Base-by-base conservation (phyloP, 2,113 vertebrate species). In the Clupea harengus region DNA sequence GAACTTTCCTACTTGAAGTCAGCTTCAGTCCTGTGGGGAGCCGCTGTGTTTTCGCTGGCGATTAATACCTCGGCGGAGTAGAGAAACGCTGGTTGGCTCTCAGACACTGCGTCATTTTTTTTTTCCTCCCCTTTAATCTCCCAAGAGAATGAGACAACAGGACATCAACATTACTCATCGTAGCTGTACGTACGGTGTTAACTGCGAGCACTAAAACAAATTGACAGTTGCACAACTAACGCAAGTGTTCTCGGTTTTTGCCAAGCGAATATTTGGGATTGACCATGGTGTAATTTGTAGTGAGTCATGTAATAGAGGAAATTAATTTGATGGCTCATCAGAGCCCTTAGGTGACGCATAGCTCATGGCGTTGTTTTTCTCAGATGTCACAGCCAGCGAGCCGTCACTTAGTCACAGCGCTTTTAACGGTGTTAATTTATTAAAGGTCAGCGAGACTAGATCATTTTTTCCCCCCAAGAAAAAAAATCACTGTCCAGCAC, bases 1-100 rank as follows among this genome's bases (percentile, higher is more conserved):
- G 90, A 93, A 91, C 89, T 88, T 6, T 87, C 57, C 85, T 44
- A 85, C 85, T 25, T 89, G 87, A 87, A 60, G 83, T 83, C 80
- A 83, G 84, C 46, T 80, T 25, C 75, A 47, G 64, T 91, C 87
- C 89, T 85, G n/a, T 87, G 22, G 85, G 87, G 84, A 85, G 83
- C 89, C 84, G 85, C 81, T 54, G 11, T 64, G 67, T 87, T 87
- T 90, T 88, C 81, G 87, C 85, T 72, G 84, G 92, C 92, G 93
- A 92, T 93, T 92, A 91, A 89, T 91, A 92, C 87, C 64, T 86
- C 67, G 64, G 67, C 84, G 85, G 85, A 91, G 87, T 88, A 89
- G 87, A 86, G 92, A 88, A 91, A 90, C 78, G 49, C 89, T 89
- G 89, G 90, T 88, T 85, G 60, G 3, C 18, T 11, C 45, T 44